Evolutionary conservation across 2,797 vertebrate species (phyloP).

Genomic region (Otolemur crassicaudatus): DNA sequence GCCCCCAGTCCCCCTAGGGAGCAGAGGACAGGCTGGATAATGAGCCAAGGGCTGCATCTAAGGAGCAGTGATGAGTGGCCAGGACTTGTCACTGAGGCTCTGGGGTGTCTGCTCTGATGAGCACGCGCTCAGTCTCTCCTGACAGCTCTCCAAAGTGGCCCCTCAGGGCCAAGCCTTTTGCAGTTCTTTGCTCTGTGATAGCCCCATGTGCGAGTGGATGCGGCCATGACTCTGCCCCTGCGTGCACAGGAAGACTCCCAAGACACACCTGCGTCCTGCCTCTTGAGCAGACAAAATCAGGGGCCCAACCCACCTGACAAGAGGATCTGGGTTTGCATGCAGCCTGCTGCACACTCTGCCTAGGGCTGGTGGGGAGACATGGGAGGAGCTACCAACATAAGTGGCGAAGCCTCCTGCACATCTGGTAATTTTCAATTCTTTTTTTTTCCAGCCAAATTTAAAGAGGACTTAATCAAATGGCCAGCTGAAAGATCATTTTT

Average conservation of each 20-base stretch:
- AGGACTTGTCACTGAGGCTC: not conserved
- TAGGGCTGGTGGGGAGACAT: rapidly evolving
- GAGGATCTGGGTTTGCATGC: not conserved
- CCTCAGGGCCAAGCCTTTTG: not conserved
- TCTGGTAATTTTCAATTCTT: not conserved
- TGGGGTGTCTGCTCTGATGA: not conserved
- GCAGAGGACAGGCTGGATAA: not conserved
- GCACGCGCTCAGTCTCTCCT: not conserved
- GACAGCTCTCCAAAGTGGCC: not conserved
- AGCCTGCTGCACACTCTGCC: not conserved
- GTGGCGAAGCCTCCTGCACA: not conserved
- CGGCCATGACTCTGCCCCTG: rapidly evolving
- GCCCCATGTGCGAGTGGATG: not conserved
- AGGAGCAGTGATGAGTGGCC: rapidly evolving
- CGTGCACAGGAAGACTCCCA: not conserved
- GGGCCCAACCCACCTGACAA: not conserved
- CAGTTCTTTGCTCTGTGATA: not conserved
- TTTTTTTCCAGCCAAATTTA: not conserved
- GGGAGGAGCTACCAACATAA: too few relatives aligned
- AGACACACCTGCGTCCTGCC: not conserved
- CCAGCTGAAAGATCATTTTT: not conserved
- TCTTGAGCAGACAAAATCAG: not conserved
- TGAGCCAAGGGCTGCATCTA: rapidly evolving
- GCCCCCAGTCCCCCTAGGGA: not conserved
- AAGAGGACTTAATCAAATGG: not conserved